A percentile compares a stretch with the other conserved stretches of the same genome.
phyloP scores from a whole-genome alignment of 1,140 invertebrate species.

The Megalopta genalis region DNA sequence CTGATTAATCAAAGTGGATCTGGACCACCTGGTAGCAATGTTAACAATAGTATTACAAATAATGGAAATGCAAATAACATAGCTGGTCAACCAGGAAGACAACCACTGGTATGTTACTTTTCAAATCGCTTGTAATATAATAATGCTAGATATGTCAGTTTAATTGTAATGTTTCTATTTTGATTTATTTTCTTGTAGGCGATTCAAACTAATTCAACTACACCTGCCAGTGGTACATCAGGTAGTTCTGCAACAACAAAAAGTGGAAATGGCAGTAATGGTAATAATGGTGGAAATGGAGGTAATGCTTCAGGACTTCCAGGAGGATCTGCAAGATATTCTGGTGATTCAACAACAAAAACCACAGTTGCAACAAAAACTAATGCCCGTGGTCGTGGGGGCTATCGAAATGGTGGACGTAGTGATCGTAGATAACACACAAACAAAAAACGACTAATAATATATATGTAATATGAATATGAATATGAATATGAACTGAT shows the following conservation, averaged over 20 bases:
- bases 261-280: slow-evolving; percentile 78
- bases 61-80: slow-evolving; percentile 79
- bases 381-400: slow-evolving; percentile 79
- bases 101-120: slow-evolving; percentile 64
- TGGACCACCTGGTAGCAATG: slow-evolving; percentile 70
- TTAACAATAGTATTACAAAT: slow-evolving; percentile 77
- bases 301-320: slow-evolving; percentile 59
- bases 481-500: no score
- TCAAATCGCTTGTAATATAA: neutral
- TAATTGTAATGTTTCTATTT: neutral
- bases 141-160: neutral
- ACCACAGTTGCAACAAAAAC: slow-evolving; percentile 78
- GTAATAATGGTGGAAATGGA: slow-evolving; percentile 62
- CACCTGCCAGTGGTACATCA: slow-evolving; percentile 65
- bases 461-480: slow-evolving; percentile 49
- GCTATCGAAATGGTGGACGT: slow-evolving; percentile 79
- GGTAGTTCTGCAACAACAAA: slow-evolving; percentile 76
- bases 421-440: slow-evolving; percentile 80
- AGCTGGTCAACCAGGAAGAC: slow-evolving; percentile 63
- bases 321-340: slow-evolving; percentile 70
- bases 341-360: slow-evolving; percentile 63
- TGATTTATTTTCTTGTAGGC: slow-evolving; percentile 42
- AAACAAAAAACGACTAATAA: slow-evolving; percentile 50
- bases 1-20: slow-evolving; percentile 73
- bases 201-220: slow-evolving; percentile 70